Evolutionary conservation across 2,888 invertebrate species (phyloP), one percentile per base, ranked within the genome.

Genomic region (Acanthopleura granulata): DNA sequence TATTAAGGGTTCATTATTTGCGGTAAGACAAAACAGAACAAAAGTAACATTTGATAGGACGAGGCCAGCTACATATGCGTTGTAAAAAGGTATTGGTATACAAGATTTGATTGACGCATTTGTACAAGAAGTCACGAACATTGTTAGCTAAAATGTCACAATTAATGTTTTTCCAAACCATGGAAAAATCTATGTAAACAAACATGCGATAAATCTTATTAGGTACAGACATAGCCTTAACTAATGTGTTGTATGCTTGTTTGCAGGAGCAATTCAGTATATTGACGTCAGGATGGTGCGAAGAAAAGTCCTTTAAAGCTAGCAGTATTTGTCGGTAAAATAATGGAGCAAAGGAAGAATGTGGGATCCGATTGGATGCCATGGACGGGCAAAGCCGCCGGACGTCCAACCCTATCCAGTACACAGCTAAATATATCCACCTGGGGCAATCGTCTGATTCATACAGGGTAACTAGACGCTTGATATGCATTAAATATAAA

Each of bases 131-230:
- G 12, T 57, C 22, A 9, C 22, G 18, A 57, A 57, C 57, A 22
- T 57, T 57, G 57, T 57, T 57, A 22, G 57, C 18, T 22, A 57
- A 57, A n/a, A 57, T n/a, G 18, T 57, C 57, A 57, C 57, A 57
- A 12, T 12, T 57, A 57, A 57, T 57, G 57, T 1, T 57, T 18
- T 57, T 57, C 57, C 57, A 57, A n/a, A 57, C 57, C 3, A 22
- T 18, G 57, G 57, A n/a, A 22, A 57, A 57, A 12, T 57, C 57
- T n/a, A 57, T 22, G 22, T n/a, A 22, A 12, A 22, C n/a, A 12
- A 57, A 57, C 18, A 57, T 22, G n/a, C 57, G 57, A 57, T 57
- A 57, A 6, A 57, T 57, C 22, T 57, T 57, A 12, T 57, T 57
- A 22, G 57, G 57, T 57, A 57, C 57, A 57, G 57, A 3, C 6